phyloP scores from a whole-genome alignment of 2,888 invertebrate genomes.

The Diplolepis rosae region DNA sequence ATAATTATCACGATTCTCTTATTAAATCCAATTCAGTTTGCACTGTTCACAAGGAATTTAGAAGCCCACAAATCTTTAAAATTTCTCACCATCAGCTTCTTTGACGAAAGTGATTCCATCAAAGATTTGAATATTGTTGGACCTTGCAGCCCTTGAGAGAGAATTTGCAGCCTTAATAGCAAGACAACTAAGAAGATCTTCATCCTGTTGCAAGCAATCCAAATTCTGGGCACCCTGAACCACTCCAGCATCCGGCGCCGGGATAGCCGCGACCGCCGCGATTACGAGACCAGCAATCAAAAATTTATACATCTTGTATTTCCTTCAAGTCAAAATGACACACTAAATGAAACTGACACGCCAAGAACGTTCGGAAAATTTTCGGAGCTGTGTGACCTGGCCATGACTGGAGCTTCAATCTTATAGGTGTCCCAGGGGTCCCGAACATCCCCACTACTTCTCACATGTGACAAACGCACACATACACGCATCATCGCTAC shows the following conservation, averaged over 20 bases:
- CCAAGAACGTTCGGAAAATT: slow-evolving; percentile 62
- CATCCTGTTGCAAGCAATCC: slow-evolving; percentile 71
- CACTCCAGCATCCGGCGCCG: slow-evolving; percentile 51
- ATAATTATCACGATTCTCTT: not conserved
- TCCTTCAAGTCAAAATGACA: slow-evolving; percentile 32
- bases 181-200: slow-evolving; percentile 76
- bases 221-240: slow-evolving; percentile 42
- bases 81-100: slow-evolving; percentile 65
- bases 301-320: slow-evolving; percentile 72
- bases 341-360: slow-evolving; percentile 4
- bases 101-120: slow-evolving; percentile 77
- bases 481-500: slow-evolving; percentile 31
- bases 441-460: slow-evolving; percentile 58
- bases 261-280: slow-evolving; percentile 66
- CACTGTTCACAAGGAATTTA: not conserved
- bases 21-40: not conserved
- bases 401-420: slow-evolving; percentile 67
- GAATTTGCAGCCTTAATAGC: slow-evolving; percentile 77
- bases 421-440: slow-evolving; percentile 67
- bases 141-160: slow-evolving; percentile 76
- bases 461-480: slow-evolving; percentile 51
- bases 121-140: slow-evolving; percentile 76
- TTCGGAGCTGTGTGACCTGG: slow-evolving; percentile 71
- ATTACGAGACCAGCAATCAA: slow-evolving; percentile 65
- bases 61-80: not conserved